These are phyloP conservation scores for Lasiommata megera DNA, from an alignment of 2,888 invertebrate genomes.

Conservation along the genomic window DNA sequence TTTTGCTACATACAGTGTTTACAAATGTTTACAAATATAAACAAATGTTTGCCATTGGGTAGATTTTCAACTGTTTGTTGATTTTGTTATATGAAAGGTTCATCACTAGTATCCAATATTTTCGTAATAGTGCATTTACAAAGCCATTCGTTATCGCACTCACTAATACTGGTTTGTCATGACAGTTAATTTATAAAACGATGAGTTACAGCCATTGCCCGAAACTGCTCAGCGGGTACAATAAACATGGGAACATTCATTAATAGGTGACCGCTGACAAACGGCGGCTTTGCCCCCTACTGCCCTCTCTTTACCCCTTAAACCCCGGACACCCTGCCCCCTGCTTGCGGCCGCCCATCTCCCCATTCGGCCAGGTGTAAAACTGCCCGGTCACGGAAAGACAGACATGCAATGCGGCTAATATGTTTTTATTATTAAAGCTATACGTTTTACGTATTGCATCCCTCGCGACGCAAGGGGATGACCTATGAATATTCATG, in stretches of 20 bases:
- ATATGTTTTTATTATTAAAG: conserved; percentile 79
- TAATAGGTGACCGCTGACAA: conserved; percentile 77
- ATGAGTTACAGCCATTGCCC: conserved; percentile 64
- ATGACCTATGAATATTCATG: conserved; percentile 74
- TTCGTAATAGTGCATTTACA: no score
- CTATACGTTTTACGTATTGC: conserved; percentile 66
- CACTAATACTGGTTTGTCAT: conserved; percentile 35
- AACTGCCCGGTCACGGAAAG: conserved; percentile 79
- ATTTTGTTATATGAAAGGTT: no score
- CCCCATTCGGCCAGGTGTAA: conserved; percentile 74
- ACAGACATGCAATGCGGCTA: conserved; percentile 78
- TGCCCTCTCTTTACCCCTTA: conserved; percentile 54
- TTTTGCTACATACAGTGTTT: no score
- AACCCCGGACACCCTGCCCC: conserved; percentile 49
- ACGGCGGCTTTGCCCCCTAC: conserved; percentile 62
- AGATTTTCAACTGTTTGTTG: no score
- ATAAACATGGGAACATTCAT: conserved; percentile 76
- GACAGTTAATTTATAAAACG: conserved; percentile 67
- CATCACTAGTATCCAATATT: no score
- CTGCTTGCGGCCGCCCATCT: conserved; percentile 39
- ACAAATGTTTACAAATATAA: no score
- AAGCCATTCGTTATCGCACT: conserved; percentile 11
- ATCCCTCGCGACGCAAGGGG: conserved; percentile 56
- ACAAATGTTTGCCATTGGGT: no score
- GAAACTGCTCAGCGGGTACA: conserved; percentile 71